These are phyloP conservation scores for Liposcelis brunnea DNA, from an alignment of 2,888 invertebrate genomes.

Conservation along the genomic window DNA sequence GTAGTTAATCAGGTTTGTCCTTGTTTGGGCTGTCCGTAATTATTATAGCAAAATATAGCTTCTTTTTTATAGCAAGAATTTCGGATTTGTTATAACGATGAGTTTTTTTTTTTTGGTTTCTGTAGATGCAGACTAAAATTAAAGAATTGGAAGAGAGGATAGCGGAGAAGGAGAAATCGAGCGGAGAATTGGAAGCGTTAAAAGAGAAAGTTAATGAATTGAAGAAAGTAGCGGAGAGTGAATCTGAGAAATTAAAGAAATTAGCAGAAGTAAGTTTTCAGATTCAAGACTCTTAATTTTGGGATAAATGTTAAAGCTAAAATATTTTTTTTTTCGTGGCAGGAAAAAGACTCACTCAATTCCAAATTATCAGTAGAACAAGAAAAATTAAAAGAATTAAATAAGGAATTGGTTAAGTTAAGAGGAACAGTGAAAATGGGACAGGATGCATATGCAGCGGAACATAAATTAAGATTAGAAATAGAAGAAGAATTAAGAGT, in stretches of 20 bases:
- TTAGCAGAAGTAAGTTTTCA: constrained; percentile 12
- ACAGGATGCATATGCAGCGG: constrained; percentile 4
- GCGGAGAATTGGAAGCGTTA: constrained; percentile 15
- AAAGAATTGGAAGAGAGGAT: constrained; percentile 31
- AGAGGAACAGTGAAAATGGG: background rate
- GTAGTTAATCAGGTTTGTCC: constrained; percentile 44
- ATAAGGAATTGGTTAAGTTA: constrained; percentile 11
- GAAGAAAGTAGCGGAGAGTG: constrained; percentile 17
- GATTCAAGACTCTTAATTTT: too few relatives aligned
- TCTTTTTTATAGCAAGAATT: too few relatives aligned
- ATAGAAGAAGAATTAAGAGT: constrained; percentile 10
- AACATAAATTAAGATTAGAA: constrained; percentile 2
- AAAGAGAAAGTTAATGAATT: too few relatives aligned
- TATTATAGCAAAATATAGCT: too few relatives aligned
- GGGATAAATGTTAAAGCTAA: too few relatives aligned
- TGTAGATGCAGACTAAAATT: constrained; percentile 35
- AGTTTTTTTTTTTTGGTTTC: constrained; percentile 15
- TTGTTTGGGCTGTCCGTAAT: constrained; percentile 14
- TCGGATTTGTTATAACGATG: too few relatives aligned
- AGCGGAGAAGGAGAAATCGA: constrained; percentile 23
- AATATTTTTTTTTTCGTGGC: too few relatives aligned
- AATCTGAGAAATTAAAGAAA: constrained; percentile 15
- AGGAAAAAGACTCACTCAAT: constrained; percentile 13
- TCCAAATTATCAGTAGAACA: constrained; percentile 12
- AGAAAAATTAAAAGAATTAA: constrained; percentile 12